These are phyloP conservation scores for Standfussiana lucernea DNA, from an alignment of 2,888 invertebrate species.

Conservation along the genomic window DNA sequence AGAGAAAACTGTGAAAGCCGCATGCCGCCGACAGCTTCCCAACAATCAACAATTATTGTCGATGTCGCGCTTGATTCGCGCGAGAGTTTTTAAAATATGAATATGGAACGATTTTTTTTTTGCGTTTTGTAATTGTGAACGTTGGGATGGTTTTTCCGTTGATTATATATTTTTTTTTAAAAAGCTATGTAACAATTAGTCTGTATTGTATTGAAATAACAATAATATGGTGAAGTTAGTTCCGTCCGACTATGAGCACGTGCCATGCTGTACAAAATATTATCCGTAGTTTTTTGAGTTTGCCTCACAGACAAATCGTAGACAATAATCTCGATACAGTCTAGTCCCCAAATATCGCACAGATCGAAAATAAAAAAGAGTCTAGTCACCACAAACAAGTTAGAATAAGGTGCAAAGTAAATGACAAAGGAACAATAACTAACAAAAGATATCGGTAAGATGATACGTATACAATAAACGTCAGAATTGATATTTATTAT, in stretches of 20 bases:
- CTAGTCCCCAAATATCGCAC: background rate
- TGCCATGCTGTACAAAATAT: background rate
- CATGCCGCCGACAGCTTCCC: constrained; percentile 25
- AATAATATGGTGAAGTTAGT: too few species aligned
- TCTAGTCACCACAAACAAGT: background rate
- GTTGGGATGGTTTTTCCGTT: background rate
- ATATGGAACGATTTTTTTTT: constrained; percentile 43
- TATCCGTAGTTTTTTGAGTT: background rate
- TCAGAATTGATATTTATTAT: constrained; percentile 44
- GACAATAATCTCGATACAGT: background rate
- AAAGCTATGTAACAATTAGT: background rate
- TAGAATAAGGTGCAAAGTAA: background rate
- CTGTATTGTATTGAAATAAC: too few species aligned
- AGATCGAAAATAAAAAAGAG: background rate
- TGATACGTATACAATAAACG: constrained; percentile 31
- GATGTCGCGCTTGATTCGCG: constrained; percentile 44
- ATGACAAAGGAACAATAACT: background rate
- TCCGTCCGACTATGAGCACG: background rate
- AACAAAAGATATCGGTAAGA: background rate
- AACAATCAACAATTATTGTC: constrained; percentile 57
- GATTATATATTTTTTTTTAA: background rate
- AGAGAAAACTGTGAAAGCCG: background rate
- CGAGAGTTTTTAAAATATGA: constrained; percentile 47
- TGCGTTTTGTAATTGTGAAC: constrained; percentile 16
- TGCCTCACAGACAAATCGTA: background rate